Conservation (phyloP, 2,888 invertebrate genomes). For the Seladonia tumulorum region DNA sequence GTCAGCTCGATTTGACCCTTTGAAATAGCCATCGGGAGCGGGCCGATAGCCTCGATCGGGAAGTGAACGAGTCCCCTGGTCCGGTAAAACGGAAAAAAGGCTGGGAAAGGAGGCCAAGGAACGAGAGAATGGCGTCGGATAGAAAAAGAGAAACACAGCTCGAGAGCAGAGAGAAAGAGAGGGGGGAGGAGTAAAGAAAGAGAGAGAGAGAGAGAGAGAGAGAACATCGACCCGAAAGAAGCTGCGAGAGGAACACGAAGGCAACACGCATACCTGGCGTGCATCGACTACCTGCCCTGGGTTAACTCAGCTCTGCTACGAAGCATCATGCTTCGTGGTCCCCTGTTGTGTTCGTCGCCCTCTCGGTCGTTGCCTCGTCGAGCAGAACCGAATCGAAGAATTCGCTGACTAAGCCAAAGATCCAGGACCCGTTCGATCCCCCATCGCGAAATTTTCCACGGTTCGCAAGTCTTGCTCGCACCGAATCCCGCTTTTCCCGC, state of each 20-base stretch:
- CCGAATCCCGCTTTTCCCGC: neutral
- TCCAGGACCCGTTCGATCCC: neutral
- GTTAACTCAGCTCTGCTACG: constrained; percentile 60
- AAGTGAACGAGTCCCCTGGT: constrained; percentile 67
- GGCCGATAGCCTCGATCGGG: constrained; percentile 66
- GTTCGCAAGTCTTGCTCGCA: neutral
- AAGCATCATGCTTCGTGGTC: constrained; percentile 35
- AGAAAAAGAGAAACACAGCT: neutral
- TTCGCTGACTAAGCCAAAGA: constrained; percentile 33
- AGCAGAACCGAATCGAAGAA: constrained; percentile 45
- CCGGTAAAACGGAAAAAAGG: constrained; percentile 52
- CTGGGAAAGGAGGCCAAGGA: constrained; percentile 24
- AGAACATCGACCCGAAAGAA: constrained; percentile 3
- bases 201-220: neutral
- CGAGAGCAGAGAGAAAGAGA: neutral
- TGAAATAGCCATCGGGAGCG: constrained; percentile 48
- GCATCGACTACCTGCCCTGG: constrained; percentile 67
- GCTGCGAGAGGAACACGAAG: constrained; percentile 48
- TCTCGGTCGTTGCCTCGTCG: constrained; percentile 50
- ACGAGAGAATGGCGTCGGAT: constrained; percentile 1
- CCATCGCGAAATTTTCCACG: constrained; percentile 32
- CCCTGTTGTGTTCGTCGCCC: constrained; percentile 45
- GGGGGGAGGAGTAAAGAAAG: neutral
- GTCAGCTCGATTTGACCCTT: constrained; percentile 65
- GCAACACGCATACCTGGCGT: constrained; percentile 70